Percentiles rank a stretch among this genome's conserved stretches.
phyloP scores from a whole-genome alignment of 2,113 vertebrate genomes.

The Orthonyx spaldingii region DNA sequence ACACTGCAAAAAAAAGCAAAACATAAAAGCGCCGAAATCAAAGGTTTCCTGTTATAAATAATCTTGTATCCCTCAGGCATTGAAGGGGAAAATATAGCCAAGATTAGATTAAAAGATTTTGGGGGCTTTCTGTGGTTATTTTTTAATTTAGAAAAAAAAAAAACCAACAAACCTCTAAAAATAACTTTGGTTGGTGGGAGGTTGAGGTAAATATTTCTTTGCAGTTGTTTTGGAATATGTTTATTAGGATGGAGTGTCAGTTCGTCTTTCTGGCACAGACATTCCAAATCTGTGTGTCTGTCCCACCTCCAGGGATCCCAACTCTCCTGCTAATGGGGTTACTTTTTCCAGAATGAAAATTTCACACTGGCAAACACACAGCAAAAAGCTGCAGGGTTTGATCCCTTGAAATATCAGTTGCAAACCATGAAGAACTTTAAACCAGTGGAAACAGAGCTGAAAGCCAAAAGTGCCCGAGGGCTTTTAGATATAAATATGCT shows the following conservation, averaged over 20 bases:
- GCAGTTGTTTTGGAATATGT: neutral
- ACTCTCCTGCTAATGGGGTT: neutral
- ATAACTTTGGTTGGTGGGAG: slow-evolving; percentile 8
- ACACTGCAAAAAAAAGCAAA: neutral
- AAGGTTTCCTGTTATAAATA: slow-evolving; percentile 81
- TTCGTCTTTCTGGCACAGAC: neutral
- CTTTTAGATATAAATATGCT: neutral
- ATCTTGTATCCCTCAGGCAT: slow-evolving; percentile 61
- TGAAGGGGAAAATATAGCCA: slow-evolving; percentile 37
- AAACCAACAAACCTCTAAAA: neutral
- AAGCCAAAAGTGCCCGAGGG: neutral
- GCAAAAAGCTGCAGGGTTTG: neutral
- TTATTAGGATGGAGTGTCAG: neutral
- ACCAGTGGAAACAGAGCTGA: neutral
- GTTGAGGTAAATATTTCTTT: neutral
- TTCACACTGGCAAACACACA: rapidly evolving
- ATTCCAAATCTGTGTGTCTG: neutral
- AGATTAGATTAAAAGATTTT: slow-evolving; percentile 55
- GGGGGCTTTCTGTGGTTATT: neutral
- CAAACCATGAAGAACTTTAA: neutral
- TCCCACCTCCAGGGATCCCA: neutral
- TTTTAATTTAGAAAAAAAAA: neutral
- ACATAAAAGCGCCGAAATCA: slow-evolving; percentile 67
- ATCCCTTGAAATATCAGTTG: neutral
- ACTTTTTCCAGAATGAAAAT: neutral